Percentiles rank a stretch among this genome's conserved stretches.
Evolutionary conservation across 2,113 vertebrate genomes (phyloP).

Genomic region (Mus musculus): GRCm39 chrX:162600501-162601000

Average conservation of each 20-base stretch:
- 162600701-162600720: conserved; percentile 61
- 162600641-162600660: conserved; percentile 27
- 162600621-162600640: not conserved
- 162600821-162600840: not conserved
- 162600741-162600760: not conserved
- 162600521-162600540: conserved; percentile 63
- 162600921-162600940: not conserved
- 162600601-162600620: conserved; percentile 62
- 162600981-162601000: not conserved
- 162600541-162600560: conserved; percentile 64
- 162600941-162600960: not conserved
- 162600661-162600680: conserved; percentile 65
- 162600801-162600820: not conserved
- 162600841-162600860: not conserved
- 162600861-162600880: not conserved
- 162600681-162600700: conserved; percentile 56
- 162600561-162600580: conserved; percentile 64
- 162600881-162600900: not conserved
- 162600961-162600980: not conserved
- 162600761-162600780: not conserved
- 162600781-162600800: not conserved
- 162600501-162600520: conserved; percentile 60
- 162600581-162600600: conserved; percentile 66
- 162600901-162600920: not conserved
- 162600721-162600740: conserved; percentile 36